phyloP scores from a whole-genome alignment of 2,888 invertebrate genomes.

The Escarpia spicata region DNA sequence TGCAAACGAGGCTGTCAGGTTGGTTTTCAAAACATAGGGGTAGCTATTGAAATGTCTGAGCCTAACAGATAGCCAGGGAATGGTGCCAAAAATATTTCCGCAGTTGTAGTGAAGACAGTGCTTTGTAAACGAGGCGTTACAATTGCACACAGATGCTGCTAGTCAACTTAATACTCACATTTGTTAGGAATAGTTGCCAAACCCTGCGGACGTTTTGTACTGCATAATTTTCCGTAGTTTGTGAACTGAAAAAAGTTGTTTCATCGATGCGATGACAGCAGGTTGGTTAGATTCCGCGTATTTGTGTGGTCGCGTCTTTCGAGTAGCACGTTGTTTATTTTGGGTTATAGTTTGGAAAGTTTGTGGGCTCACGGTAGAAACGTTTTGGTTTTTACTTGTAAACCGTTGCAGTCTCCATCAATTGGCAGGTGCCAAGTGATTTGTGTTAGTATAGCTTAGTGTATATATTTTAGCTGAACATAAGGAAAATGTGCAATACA shows the following conservation, averaged over 20 bases:
- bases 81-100: neutral
- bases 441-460: neutral
- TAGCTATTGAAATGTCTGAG: neutral
- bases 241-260: neutral
- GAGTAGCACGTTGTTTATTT: neutral
- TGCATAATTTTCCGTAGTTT: neutral
- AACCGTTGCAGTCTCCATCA: neutral
- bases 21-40: neutral
- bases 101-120: neutral
- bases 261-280: neutral
- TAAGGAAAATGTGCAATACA: neutral
- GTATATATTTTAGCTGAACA: neutral
- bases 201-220: neutral
- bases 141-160: neutral
- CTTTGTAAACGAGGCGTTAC: neutral
- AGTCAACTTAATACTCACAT: neutral
- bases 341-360: neutral
- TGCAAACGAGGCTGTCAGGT: neutral
- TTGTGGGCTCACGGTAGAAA: neutral
- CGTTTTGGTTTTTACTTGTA: neutral
- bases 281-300: neutral
- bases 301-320: neutral
- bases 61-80: neutral
- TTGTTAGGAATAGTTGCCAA: conserved; percentile 9
- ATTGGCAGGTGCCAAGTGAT: neutral